Evolutionary conservation across 2,888 invertebrate genomes (phyloP), one percentile per base, ranked within the genome.

Genomic region (Drosophila subquinaria): DNA sequence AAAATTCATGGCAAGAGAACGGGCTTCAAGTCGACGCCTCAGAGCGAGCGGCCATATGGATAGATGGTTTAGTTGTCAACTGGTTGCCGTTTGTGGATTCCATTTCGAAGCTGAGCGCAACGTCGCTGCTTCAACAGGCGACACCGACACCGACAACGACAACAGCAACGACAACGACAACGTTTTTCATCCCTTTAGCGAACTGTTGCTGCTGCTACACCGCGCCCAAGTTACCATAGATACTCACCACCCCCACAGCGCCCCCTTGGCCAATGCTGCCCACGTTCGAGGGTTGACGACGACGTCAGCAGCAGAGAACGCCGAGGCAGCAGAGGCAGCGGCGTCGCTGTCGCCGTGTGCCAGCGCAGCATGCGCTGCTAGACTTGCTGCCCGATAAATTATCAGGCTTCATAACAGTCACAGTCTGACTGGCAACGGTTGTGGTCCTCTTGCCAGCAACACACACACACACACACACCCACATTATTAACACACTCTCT

Each of bases 361-460:
- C 64, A 68, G 66, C 76, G 72, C 81, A 76, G 80, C 82, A 79
- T 73, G 72, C 72, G 72, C 73, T 87, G 83, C 83, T 88, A 90
- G 89, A 87, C 90, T 89, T 90, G 90, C 88, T 89, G 88, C 88
- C 85, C 89, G 90, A 90, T 91, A 91, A 91, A 90, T 90, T 90
- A 90, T 91, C 82, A 90, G 86, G 78, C 89, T 84, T 88, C 87
- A 84, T 80, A 85, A 85, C 87, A 90, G 90, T 90, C 87, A 84
- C 84, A 80, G 84, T 84, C 76, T 70, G 84, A 85, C 84, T 85
- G 87, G 69, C 87, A 85, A 87, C 82, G 80, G 69, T 84, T 70
- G 76, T 82, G 84, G 84, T 87, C 59, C 76, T 51, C 52, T 42
- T 43, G 51, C 42, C 61, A 27, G 61, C 17, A 52, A 13, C 17